Evolutionary conservation across 2,113 vertebrate genomes (phyloP), one percentile per base, ranked within the genome.

Genomic region (Podarcis raffonei): DNA sequence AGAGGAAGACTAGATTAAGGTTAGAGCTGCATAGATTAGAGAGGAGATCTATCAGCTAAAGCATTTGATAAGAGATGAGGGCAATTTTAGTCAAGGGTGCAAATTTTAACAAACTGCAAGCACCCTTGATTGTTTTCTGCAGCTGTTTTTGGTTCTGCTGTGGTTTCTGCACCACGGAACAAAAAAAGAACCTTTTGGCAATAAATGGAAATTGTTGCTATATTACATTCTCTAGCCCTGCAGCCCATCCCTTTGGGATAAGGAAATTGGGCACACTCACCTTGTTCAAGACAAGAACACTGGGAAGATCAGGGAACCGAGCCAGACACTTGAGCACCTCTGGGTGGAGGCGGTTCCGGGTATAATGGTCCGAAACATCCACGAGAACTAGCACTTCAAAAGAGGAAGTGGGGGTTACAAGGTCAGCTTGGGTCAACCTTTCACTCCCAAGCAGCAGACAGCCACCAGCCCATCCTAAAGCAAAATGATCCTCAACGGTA

Each of bases 211-310:
- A 8, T 53, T 53, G 48, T 11, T 53, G 48, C 48, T 11, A 11
- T 22, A 5, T 12, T 13, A 9, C 22, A 22, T 27, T 4, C 22
- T n/a, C 11, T n/a, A 32, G 15, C 30, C 48, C 53, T 81, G 27
- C 53, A 32, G 42, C 57, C 15, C 16, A 53, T 59, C 53, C 59
- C 20, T 20, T 5, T 5, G 18, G 59, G 59, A 62, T 62, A 62
- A 62, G 18, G 18, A 5, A 62, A 62, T 62, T 2, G 30, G 13
- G 72, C 1, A 42, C 8, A 0, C 84, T 95, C 92, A 99, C 99
- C 98, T 99, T 99, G 95, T 99, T 99, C 90, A 99, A 96, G 82
- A 99, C 97, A 30, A 99, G 97, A 78, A 99, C 65, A 7, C 98
- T 98, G 75, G 99, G 98, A 87, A 98, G 93, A 57, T 97, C 87